Evolutionary conservation across 2,888 invertebrate species (phyloP).

Genomic region (Nasonia oneida): DNA sequence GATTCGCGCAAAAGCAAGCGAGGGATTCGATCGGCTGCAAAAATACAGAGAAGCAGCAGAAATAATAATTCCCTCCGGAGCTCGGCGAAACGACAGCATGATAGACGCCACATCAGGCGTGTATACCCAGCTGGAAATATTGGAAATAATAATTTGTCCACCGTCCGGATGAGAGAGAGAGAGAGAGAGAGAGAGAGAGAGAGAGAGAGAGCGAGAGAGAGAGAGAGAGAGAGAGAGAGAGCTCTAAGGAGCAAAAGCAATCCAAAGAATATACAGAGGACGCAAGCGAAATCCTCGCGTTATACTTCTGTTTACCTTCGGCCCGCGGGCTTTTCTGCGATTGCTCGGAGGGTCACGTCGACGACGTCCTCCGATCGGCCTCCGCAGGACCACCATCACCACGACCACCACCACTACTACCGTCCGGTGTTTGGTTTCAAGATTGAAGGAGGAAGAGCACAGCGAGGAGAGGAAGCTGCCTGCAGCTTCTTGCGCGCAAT

Average conservation of each 20-base stretch:
- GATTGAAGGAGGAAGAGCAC: slow-evolving; percentile 51
- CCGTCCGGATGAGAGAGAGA: background rate
- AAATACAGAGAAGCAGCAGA: background rate
- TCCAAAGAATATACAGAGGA: slow-evolving; percentile 7
- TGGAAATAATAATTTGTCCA: slow-evolving; percentile 59
- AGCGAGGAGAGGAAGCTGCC: background rate
- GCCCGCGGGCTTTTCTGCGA: slow-evolving; percentile 38
- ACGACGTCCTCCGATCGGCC: background rate
- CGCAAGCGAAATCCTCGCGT: slow-evolving; percentile 11
- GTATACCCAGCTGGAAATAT: slow-evolving; percentile 32
- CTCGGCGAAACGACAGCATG: slow-evolving; percentile 28
- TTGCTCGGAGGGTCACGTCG: slow-evolving; percentile 17
- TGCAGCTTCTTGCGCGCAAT: slow-evolving; percentile 55
- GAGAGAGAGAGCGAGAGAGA: too few species aligned
- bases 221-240: background rate
- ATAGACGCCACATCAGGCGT: background rate
- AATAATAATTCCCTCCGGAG: slow-evolving; percentile 47
- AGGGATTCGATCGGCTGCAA: background rate
- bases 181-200: too few species aligned
- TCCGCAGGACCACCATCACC: background rate
- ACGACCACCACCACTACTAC: background rate
- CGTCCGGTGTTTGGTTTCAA: slow-evolving; percentile 52
- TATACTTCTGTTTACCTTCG: slow-evolving; percentile 53
- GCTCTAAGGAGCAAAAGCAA: slow-evolving; percentile 58
- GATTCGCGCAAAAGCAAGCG: slow-evolving; percentile 5